Percentiles rank a stretch among this genome's conserved stretches.
Conservation (phyloP, 2,888 invertebrate genomes). For the Drosophila bunnanda region DNA sequence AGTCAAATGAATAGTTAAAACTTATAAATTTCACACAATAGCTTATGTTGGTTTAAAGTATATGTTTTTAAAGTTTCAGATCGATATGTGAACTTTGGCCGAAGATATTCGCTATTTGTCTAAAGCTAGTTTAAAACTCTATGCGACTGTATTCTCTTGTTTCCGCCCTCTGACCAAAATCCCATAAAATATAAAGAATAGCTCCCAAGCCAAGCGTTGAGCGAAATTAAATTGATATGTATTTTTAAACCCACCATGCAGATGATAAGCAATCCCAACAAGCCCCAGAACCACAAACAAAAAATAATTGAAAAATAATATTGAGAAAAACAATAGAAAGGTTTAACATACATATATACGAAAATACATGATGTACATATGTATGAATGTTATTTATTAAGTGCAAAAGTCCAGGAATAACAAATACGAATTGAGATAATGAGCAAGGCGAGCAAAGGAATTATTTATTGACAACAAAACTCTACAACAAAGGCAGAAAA, state of each 20-base stretch:
- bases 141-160: background rate
- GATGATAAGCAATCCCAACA: slow-evolving; percentile 51
- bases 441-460: slow-evolving; percentile 36
- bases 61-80: background rate
- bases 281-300: slow-evolving; percentile 6
- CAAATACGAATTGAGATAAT: slow-evolving; percentile 38
- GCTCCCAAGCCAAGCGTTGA: slow-evolving; percentile 14
- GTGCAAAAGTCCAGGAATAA: slow-evolving; percentile 69
- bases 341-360: slow-evolving; percentile 6
- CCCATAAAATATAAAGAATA: background rate
- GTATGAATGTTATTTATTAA: slow-evolving; percentile 35
- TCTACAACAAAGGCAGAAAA: slow-evolving; percentile 45
- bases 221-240: slow-evolving; percentile 46
- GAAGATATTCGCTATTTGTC: background rate
- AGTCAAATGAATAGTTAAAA: background rate
- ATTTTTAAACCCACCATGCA: slow-evolving; percentile 72
- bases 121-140: background rate
- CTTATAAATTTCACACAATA: background rate
- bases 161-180: slow-evolving; percentile 9
- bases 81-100: background rate
- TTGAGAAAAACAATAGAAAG: slow-evolving; percentile 14
- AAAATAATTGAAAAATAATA: slow-evolving; percentile 3
- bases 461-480: slow-evolving; percentile 64
- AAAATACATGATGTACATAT: slow-evolving; percentile 21
- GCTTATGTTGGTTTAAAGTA: background rate